A percentile compares a stretch with the other conserved stretches of the same genome.
These are phyloP conservation scores for Macroramphosus scolopax DNA, from an alignment of 2,797 vertebrate species.

Conservation along the genomic window DNA sequence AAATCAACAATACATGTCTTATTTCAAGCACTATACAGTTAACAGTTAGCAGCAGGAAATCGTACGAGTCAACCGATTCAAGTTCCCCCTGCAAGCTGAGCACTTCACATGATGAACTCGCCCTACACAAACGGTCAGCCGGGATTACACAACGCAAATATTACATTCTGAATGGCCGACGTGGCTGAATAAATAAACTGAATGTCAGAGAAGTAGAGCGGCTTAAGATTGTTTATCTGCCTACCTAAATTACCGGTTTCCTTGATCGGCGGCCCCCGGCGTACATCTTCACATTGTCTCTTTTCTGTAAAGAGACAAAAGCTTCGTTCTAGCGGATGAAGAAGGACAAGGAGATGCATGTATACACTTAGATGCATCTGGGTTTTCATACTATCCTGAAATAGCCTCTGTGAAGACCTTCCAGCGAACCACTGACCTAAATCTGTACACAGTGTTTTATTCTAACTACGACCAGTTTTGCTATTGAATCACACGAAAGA, in stretches of 20 bases:
- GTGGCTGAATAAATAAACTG: constrained; percentile 14
- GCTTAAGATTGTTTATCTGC: constrained; percentile 5
- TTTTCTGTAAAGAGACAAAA: constrained; percentile 18
- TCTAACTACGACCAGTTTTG: constrained; percentile 20
- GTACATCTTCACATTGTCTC: constrained; percentile 9
- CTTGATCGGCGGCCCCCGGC: constrained; percentile 18
- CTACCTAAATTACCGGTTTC: constrained; percentile 18
- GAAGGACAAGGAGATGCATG: constrained; percentile 17
- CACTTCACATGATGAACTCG: constrained; percentile 10
- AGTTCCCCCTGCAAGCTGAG: constrained; percentile 4
- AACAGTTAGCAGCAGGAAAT: constrained; percentile 58
- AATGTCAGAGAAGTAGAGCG: constrained; percentile 10
- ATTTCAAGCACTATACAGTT: constrained; percentile 40
- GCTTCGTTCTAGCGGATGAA: constrained; percentile 8
- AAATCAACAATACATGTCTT: constrained; percentile 19
- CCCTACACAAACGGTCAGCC: constrained; percentile 10
- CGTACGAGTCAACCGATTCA: constrained; percentile 25
- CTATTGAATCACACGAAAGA: constrained; percentile 38
- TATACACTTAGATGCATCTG: constrained; percentile 26
- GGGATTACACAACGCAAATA: constrained; percentile 10
- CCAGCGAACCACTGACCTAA: constrained; percentile 28
- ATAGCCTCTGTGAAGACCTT: constrained; percentile 17
- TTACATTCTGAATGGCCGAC: constrained; percentile 40
- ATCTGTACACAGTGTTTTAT: constrained; percentile 56
- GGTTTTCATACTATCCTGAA: constrained; percentile 10